These are phyloP conservation scores for Drosophila percnosoma DNA, from an alignment of 2,888 invertebrate genomes.

Conservation along the genomic window DNA sequence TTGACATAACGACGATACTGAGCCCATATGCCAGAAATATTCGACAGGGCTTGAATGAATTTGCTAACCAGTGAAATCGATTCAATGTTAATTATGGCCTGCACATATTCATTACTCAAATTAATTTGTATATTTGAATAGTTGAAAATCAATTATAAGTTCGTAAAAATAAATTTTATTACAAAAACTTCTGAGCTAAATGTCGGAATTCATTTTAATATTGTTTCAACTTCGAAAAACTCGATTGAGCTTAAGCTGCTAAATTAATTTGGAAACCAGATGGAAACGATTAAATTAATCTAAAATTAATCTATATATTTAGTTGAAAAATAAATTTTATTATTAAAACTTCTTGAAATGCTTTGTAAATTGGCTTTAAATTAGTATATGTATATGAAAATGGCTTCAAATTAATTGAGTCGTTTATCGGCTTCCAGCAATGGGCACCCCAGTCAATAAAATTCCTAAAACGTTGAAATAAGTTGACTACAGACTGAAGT, in stretches of 20 bases:
- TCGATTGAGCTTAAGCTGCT: background rate
- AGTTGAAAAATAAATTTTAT: background rate
- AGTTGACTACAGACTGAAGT: background rate
- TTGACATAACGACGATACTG: constrained; percentile 21
- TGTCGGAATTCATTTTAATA: background rate
- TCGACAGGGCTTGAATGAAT: constrained; percentile 5
- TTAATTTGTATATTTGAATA: background rate
- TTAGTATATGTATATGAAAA: background rate
- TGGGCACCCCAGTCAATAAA: background rate
- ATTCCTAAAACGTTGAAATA: background rate
- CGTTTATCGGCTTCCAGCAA: background rate
- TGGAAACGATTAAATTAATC: background rate
- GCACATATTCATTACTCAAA: background rate
- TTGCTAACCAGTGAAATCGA: background rate
- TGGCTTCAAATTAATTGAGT: background rate
- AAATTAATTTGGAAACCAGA: constrained; percentile 15
- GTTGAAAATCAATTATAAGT: background rate
- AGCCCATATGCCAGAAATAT: constrained; percentile 17
- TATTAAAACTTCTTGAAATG: background rate
- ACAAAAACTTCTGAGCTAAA: background rate
- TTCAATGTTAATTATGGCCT: background rate
- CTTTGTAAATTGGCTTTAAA: background rate
- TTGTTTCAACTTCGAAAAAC: constrained; percentile 3
- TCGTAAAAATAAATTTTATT: background rate
- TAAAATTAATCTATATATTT: background rate